phyloP scores from a whole-genome alignment of 2,797 vertebrate species.

The Acomys russatus region DNA sequence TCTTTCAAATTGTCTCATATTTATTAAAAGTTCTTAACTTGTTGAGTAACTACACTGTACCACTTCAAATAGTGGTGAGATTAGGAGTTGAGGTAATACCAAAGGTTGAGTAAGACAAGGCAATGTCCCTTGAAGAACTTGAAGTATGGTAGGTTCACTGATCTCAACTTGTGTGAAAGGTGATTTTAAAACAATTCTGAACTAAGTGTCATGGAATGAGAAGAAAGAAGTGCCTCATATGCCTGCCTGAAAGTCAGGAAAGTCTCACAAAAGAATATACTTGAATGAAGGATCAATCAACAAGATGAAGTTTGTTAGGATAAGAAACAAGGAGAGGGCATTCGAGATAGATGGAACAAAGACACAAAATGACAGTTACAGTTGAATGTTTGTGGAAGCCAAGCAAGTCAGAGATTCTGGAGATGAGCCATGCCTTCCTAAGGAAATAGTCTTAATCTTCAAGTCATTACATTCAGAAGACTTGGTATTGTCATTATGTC shows the following conservation, averaged over 20 bases:
- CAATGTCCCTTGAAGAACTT: background rate
- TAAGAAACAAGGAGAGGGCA: background rate
- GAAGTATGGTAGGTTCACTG: background rate
- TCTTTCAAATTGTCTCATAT: background rate
- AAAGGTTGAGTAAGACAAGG: background rate
- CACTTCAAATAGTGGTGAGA: background rate
- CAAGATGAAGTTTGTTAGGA: background rate
- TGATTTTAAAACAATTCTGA: background rate
- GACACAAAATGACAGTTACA: conserved; percentile 14
- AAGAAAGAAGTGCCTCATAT: background rate
- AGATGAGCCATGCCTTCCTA: background rate
- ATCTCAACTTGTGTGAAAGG: background rate
- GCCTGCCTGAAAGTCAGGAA: background rate
- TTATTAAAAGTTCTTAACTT: conserved; percentile 27
- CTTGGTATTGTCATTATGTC: background rate
- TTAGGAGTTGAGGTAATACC: background rate
- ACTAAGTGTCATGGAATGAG: background rate
- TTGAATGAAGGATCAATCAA: background rate
- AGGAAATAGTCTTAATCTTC: conserved; percentile 12
- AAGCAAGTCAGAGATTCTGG: conserved; percentile 1
- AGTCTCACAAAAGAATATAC: background rate
- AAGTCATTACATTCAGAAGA: background rate
- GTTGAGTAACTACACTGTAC: background rate
- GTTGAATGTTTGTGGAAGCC: background rate
- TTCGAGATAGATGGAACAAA: conserved; percentile 23